A percentile compares a stretch with the other conserved stretches of the same genome.
phyloP scores from a whole-genome alignment of 2,888 invertebrate genomes.

The Eupithecia subfuscata region DNA sequence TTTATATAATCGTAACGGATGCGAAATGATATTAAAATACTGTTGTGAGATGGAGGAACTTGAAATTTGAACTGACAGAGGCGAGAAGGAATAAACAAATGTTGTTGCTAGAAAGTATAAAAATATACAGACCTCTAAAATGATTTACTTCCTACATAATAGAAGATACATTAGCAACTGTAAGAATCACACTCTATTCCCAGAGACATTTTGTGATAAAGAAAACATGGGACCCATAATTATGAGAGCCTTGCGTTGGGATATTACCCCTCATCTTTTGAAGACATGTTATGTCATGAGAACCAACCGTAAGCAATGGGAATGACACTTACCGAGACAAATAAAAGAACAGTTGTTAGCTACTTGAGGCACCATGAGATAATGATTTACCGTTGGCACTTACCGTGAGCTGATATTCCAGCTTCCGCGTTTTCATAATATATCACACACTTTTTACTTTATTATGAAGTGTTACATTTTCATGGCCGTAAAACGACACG shows the following conservation, averaged over 20 bases:
- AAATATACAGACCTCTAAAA: background rate
- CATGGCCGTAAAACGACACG: constrained; percentile 60
- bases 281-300: constrained; percentile 52
- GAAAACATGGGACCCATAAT: constrained; percentile 37
- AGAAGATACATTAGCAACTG: background rate
- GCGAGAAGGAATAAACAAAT: background rate
- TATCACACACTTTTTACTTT: constrained; percentile 48
- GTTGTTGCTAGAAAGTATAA: background rate
- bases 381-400: constrained; percentile 28
- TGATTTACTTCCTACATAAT: background rate
- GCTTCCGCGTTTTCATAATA: constrained; percentile 34
- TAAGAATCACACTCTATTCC: constrained; percentile 36
- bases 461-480: constrained; percentile 62
- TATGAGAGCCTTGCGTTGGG: background rate
- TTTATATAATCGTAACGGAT: background rate
- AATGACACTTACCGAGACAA: constrained; percentile 45
- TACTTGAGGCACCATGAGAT: constrained; percentile 39
- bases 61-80: background rate
- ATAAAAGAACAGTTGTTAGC: constrained; percentile 48
- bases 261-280: constrained; percentile 27
- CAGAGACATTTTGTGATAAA: constrained; percentile 44
- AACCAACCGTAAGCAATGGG: constrained; percentile 40
- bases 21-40: background rate
- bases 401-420: constrained; percentile 19
- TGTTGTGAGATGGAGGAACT: background rate